Base-by-base conservation (phyloP, 2,797 vertebrate genomes). In the Rhinophrynus dorsalis region DNA sequence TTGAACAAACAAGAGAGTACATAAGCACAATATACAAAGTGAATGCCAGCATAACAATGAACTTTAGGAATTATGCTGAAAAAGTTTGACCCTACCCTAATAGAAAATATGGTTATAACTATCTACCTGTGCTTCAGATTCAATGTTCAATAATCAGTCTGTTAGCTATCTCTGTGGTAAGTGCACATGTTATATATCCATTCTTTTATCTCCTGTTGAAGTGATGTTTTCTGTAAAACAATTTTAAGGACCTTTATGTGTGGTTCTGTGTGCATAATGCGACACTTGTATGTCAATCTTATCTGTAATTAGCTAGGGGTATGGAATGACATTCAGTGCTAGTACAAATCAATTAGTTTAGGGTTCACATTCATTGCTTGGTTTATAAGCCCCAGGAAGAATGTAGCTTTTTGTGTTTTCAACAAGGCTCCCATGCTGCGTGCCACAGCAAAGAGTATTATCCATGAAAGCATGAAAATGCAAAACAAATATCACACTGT, bases 401-500 rank as follows among this genome's bases (percentile, higher is more conserved):
- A 72, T 72, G 35, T 44, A 23, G n/a, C 32, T 42, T 58, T 58
- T 58, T 64, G 54, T 72, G 4, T 57, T 58, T 44, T 42, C 26
- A 32, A 12, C 50, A 26, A 52, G 57, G 26, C 56, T 65, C 61
- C 60, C 68, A 72, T 65, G 68, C 54, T 58, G 68, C 32, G 52
- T 50, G 45, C 68, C 52, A 44, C 61, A 50, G 68, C 54, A 58
- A 58, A 64, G 52, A 32, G 45, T 72, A 72, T 72, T 58, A 72
- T 64, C 68, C 52, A 24, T 72, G 68, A 32, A 65, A 72, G 68
- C 68, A 65, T 72, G 68, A 65, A 72, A 72, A 72, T 72, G 61
- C 52, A 51, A 72, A 72, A 64, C 47, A 72, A 72, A 72, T 72
- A 72, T 58, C 30, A 21, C 68, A 65, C 61, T 51, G 68, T 72